Base-by-base conservation (phyloP, 2,113 vertebrate genomes). In the Periophthalmodon schlosseri region DNA sequence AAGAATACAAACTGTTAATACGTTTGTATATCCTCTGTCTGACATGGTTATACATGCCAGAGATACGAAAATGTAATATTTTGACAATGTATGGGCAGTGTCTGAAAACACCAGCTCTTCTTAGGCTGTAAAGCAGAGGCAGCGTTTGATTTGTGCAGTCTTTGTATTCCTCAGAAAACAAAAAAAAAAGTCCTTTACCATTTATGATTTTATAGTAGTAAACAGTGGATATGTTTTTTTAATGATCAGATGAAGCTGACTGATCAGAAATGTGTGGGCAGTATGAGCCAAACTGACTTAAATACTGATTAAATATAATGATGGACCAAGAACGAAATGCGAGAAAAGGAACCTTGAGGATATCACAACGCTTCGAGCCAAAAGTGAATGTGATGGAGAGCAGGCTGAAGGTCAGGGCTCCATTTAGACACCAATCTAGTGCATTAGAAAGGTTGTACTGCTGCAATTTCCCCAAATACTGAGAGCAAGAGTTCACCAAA, bases 341-440 rank as follows among this genome's bases (percentile, higher is more conserved):
- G 52, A 64, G 33, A 49, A 16, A 57, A 44, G 49, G 33, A 79
- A 76, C 73, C 68, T 75, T 68, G 71, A 69, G 24, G 68, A 82
- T 81, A 86, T 87, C 69, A 88, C 78, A 65, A 13, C 56, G 77
- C 58, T 84, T 73, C 77, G 21, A 74, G 49, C 69, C 4, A 75
- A 77, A 75, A 76, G 63, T 80, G 54, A 56, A 68, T 68, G 49
- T 83, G 76, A 89, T 81, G 75, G 81, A 79, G 83, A 78, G 75
- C 34, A 77, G 81, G 80, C 20, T 73, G 76, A 86, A 90, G 87
- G 82, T 86, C 82, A 78, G 72, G 70, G 64, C 77, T 70, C 78
- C 54, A 83, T 82, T 85, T 76, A 78, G 69, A 79, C 74, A 81
- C 73, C 77, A 82, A 63, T 84, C 44, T 76, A 64, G 18, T 71